Percentiles rank a stretch among this genome's conserved stretches.
Evolutionary conservation across 2,113 vertebrate genomes (phyloP).

Genomic region (Zapus hudsonius): DNA sequence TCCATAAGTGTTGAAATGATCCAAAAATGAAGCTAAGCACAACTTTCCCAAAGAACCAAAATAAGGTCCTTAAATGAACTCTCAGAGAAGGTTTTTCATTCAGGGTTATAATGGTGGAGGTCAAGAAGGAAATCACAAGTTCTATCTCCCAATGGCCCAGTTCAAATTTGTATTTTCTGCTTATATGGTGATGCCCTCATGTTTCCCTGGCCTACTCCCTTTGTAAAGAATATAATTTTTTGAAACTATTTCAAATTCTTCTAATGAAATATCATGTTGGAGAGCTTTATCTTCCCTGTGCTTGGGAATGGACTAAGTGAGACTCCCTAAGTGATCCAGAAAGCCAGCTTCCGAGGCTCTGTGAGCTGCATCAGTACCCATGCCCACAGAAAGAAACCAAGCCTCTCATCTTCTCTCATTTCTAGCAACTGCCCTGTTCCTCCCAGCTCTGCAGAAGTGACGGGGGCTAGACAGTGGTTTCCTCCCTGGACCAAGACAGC

Average conservation of each 20-base stretch:
- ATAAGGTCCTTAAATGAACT: constrained; percentile 46
- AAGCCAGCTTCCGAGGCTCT: background rate
- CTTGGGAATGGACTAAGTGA: constrained; percentile 11
- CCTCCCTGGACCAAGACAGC: background rate
- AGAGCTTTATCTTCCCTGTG: background rate
- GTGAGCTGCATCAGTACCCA: background rate
- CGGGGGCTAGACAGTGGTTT: background rate
- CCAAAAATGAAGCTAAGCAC: constrained; percentile 31
- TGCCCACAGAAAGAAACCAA: background rate
- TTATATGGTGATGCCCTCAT: constrained; percentile 31
- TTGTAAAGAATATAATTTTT: constrained; percentile 52
- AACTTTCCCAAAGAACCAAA: constrained; percentile 46
- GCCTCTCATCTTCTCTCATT: background rate
- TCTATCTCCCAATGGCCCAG: constrained; percentile 14
- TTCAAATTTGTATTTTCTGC: constrained; percentile 63
- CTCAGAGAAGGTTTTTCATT: constrained; percentile 46
- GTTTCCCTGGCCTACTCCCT: constrained; percentile 18
- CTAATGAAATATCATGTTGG: background rate
- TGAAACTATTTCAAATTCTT: constrained; percentile 28
- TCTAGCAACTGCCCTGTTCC: background rate
- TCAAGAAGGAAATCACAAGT: constrained; percentile 32
- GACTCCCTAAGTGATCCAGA: background rate
- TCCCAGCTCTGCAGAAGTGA: background rate
- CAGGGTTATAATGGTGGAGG: background rate
- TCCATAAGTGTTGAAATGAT: constrained; percentile 20